Evolutionary conservation across 2,113 vertebrate genomes (phyloP).

Genomic region (Crotophaga sulcirostris): DNA sequence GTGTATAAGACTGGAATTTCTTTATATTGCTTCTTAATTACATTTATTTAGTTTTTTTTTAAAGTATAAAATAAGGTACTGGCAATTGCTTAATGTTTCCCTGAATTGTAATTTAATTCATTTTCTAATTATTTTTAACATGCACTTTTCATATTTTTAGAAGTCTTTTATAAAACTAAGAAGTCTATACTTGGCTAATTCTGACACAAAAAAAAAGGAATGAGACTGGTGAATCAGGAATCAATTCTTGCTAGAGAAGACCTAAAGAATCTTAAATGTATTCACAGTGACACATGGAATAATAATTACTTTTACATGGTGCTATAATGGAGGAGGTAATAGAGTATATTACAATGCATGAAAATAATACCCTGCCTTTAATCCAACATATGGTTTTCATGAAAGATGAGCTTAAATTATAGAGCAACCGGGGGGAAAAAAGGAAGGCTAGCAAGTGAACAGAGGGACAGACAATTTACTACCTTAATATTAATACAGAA

Average conservation of each 20-base stretch:
- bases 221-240: background rate
- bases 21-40: background rate
- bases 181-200: background rate
- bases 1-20: background rate
- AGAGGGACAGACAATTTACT: conserved; percentile 25
- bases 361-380: conserved; percentile 26
- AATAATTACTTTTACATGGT: conserved; percentile 23
- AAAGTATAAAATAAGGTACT: background rate
- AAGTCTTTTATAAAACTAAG: background rate
- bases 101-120: background rate
- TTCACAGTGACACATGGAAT: background rate
- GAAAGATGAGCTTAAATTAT: conserved; percentile 30
- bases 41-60: background rate
- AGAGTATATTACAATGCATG: conserved; percentile 12
- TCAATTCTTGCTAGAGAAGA: conserved; percentile 1
- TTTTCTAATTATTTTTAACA: background rate
- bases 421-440: background rate
- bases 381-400: conserved; percentile 12
- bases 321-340: conserved; percentile 12
- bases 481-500: background rate
- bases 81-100: background rate
- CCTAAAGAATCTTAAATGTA: conserved; percentile 8
- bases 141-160: background rate
- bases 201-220: background rate
- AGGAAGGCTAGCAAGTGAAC: background rate